phyloP scores from a whole-genome alignment of 2,888 invertebrate genomes.

The Blomia tropicalis region DNA sequence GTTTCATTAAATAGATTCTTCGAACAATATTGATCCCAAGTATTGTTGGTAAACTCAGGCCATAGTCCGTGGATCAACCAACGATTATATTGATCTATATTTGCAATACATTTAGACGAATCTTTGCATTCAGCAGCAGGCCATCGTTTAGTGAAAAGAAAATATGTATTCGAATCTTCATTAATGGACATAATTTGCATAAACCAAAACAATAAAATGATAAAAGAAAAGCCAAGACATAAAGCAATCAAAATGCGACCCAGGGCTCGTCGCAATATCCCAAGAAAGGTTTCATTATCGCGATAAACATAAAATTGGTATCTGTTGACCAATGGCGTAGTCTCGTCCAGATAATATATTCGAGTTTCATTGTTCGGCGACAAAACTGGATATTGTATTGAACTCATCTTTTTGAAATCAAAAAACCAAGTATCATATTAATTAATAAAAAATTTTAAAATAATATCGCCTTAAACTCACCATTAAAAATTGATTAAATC shows the following conservation, averaged over 20 bases:
- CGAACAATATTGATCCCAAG: constrained; percentile 22
- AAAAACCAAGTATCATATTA: too few species aligned
- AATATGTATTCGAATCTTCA: not conserved
- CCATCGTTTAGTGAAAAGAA: constrained; percentile 21
- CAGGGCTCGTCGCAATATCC: not conserved
- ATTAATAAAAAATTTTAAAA: too few species aligned
- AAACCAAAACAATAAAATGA: not conserved
- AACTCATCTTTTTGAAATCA: not conserved
- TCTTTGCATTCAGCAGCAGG: constrained; percentile 11
- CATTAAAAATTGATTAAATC: too few species aligned
- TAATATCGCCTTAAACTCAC: too few species aligned
- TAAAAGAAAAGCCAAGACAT: not conserved
- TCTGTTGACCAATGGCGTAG: not conserved
- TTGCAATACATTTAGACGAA: not conserved
- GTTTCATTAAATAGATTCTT: constrained; percentile 7
- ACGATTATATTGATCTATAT: not conserved
- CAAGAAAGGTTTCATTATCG: constrained; percentile 1
- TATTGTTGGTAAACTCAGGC: constrained; percentile 18
- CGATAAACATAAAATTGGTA: constrained; percentile 4
- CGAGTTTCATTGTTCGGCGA: not conserved
- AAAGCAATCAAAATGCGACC: not conserved
- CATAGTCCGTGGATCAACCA: constrained; percentile 25
- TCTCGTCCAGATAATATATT: not conserved
- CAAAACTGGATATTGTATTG: not conserved
- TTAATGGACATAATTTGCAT: not conserved